Base-by-base conservation (phyloP, 2,888 invertebrate genomes). In the Galerucella nymphaeae region DNA sequence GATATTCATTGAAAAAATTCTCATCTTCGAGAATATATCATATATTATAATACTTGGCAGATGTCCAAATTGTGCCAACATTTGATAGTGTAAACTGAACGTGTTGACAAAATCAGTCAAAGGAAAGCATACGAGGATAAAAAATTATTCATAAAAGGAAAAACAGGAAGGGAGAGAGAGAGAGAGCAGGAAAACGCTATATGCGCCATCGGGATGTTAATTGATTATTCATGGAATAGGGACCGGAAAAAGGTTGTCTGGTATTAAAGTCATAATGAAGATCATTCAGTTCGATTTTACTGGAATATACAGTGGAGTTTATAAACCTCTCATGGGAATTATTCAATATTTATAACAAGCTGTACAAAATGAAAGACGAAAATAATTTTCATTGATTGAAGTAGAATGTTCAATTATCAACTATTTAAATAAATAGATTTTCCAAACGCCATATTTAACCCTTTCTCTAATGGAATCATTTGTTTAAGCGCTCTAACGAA, bases 121-220 rank as follows among this genome's bases (percentile, higher is more conserved):
- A 38, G 66, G 69, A 41, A 62, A 73, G 65, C 62, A 57, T 53
- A 57, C 57, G 18, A 5, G 42, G 41, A 63, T 68, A 57, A 66
- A 69, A 69, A 69, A 73, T 73, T 30, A 61, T 67, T 73, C 66
- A 66, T 73, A 69, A 73, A 48, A 62, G 69, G 65, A 50, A 66
- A 73, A 70, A 66, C 69, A 62, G 53, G 55, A 69, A 66, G 66
- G 55, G 48, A 57, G 59, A 38, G 16, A 45, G 45, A 69, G 59
- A 42, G 70, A 41, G 13, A 63, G 6, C 69, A 45, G 69, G 42
- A 59, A 61, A 67, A 59, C 38, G 16, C 38, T 63, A 63, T n/a
- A n/a, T n/a, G n/a, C 53, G 69, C 63, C 55, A 63, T 69, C 69
- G 55, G 69, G 62, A 63, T 63, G 69, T 69, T 69, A 69, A 69